phyloP scores from a whole-genome alignment of 2,797 vertebrate species.

The Artibeus lituratus region DNA sequence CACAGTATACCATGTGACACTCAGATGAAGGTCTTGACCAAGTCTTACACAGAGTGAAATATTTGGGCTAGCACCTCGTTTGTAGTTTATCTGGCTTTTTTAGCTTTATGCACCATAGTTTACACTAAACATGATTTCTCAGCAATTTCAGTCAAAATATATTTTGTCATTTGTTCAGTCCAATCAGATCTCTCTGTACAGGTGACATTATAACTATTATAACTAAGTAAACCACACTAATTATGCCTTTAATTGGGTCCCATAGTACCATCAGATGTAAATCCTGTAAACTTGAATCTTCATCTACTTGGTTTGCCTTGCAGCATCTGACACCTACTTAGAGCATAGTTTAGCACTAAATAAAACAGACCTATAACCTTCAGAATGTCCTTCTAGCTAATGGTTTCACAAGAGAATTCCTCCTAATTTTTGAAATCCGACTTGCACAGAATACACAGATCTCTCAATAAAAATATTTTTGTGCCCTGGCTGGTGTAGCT shows the following conservation, averaged over 20 bases:
- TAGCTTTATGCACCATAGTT: background rate
- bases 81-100: background rate
- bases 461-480: background rate
- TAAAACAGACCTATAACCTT: background rate
- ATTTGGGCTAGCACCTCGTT: background rate
- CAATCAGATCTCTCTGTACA: background rate
- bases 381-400: background rate
- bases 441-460: background rate
- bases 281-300: background rate
- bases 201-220: background rate
- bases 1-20: background rate
- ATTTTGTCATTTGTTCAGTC: background rate
- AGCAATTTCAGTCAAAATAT: background rate
- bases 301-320: background rate
- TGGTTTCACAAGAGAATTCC: background rate
- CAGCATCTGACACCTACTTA: background rate
- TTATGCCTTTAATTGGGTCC: background rate
- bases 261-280: background rate
- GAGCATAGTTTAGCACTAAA: background rate
- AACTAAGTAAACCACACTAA: background rate
- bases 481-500: background rate
- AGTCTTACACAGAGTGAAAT: background rate
- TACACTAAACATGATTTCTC: background rate
- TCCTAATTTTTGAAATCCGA: background rate
- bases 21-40: background rate